Conservation (phyloP, 2,888 invertebrate genomes). For the Chrysolina americana region DNA sequence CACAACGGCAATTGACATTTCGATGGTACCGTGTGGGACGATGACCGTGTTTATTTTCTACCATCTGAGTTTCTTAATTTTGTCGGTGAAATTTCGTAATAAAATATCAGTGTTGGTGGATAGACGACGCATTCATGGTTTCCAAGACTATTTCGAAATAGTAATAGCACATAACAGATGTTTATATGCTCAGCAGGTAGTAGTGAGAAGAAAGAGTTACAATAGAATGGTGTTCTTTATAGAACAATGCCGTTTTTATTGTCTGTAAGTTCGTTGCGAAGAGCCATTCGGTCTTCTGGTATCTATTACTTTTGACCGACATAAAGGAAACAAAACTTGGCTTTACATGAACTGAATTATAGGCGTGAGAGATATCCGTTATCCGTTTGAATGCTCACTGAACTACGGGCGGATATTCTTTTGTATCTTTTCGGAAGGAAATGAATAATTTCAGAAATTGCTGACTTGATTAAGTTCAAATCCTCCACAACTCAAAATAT, state of each 20-base stretch:
- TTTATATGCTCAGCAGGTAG: slow-evolving; percentile 1
- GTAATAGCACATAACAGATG: not conserved
- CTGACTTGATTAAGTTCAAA: too few relatives aligned
- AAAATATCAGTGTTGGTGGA: slow-evolving; percentile 8
- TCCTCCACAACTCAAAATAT: too few relatives aligned
- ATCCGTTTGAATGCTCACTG: not conserved
- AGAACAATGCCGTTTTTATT: not conserved
- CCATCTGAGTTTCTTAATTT: not conserved
- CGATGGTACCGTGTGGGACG: slow-evolving; percentile 11
- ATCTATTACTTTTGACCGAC: not conserved
- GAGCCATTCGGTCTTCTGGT: not conserved
- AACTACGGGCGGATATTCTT: not conserved
- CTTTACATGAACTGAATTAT: not conserved
- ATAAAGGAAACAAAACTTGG: not conserved
- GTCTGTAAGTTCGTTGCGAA: not conserved
- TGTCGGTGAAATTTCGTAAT: slow-evolving; percentile 8
- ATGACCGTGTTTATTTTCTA: slow-evolving; percentile 14
- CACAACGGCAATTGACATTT: slow-evolving; percentile 20
- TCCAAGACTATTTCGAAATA: slow-evolving; percentile 17
- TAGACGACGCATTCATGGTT: slow-evolving; percentile 4
- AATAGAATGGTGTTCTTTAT: not conserved
- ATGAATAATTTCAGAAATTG: too few relatives aligned
- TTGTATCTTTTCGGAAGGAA: not conserved
- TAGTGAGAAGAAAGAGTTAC: not conserved
- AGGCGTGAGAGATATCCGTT: slow-evolving; percentile 2